phyloP scores from a whole-genome alignment of 2,797 vertebrate genomes.

The Cygnus olor region DNA sequence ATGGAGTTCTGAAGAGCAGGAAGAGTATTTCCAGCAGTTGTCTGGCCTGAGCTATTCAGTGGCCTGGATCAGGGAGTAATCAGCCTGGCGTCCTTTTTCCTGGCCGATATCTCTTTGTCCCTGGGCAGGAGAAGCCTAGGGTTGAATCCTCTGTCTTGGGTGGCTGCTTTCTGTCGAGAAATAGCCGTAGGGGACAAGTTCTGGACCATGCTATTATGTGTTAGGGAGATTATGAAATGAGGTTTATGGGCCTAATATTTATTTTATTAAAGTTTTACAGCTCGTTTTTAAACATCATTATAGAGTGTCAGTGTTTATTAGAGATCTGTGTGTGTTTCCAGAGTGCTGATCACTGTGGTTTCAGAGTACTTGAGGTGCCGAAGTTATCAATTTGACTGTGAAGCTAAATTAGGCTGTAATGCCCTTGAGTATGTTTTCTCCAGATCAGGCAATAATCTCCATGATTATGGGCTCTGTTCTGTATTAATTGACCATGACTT shows the following conservation, averaged over 20 bases:
- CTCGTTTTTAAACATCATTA: not conserved
- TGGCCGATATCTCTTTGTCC: not conserved
- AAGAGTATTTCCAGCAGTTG: not conserved
- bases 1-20: not conserved
- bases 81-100: not conserved
- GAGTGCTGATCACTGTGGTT: not conserved
- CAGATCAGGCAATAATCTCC: slow-evolving; percentile 30
- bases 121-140: not conserved
- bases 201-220: not conserved
- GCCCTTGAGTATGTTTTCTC: slow-evolving; percentile 45
- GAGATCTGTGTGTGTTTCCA: not conserved
- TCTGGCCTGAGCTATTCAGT: not conserved
- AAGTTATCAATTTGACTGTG: slow-evolving; percentile 30
- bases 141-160: not conserved
- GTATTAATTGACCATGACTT: slow-evolving; percentile 56
- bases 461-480: slow-evolving; percentile 41
- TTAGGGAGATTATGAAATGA: not conserved
- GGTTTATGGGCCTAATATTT: not conserved
- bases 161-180: not conserved
- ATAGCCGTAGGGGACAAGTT: not conserved
- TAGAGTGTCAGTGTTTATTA: not conserved
- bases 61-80: not conserved
- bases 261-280: slow-evolving; percentile 16
- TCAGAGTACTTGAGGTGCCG: not conserved
- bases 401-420: slow-evolving; percentile 46